Conservation (phyloP, 1,140 invertebrate genomes). For the Pteromalus puparum region DNA sequence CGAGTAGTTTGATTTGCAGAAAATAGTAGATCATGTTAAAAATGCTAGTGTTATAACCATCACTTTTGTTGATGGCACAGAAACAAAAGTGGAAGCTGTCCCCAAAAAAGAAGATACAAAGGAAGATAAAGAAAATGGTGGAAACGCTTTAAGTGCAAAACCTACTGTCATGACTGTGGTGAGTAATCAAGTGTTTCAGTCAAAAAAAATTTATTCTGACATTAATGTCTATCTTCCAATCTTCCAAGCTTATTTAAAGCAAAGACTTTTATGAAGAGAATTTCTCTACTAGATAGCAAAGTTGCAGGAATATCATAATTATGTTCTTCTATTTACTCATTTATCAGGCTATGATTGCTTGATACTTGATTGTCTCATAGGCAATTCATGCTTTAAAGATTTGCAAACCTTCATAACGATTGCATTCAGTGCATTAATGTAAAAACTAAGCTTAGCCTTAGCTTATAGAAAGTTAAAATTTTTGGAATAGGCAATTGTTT, state of each 20-base stretch:
- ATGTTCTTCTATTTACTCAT: conserved; percentile 35
- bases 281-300: background rate
- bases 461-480: background rate
- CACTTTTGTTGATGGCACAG: conserved; percentile 73
- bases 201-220: conserved; percentile 36
- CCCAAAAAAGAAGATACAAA: conserved; percentile 72
- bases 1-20: conserved; percentile 52
- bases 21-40: conserved; percentile 64
- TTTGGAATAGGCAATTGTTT: background rate
- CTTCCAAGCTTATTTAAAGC: conserved; percentile 1
- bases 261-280: background rate
- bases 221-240: conserved; percentile 38
- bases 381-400: background rate
- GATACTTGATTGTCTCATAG: background rate
- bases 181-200: conserved; percentile 62
- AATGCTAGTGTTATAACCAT: conserved; percentile 71
- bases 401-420: conserved; percentile 11
- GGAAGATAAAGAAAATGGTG: conserved; percentile 73
- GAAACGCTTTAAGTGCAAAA: conserved; percentile 64
- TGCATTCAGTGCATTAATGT: conserved; percentile 25
- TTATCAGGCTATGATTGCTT: conserved; percentile 7
- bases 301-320: conserved; percentile 25
- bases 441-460: background rate
- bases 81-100: conserved; percentile 70
- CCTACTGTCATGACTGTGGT: conserved; percentile 69